These are phyloP conservation scores for Steinernema hermaphroditum DNA, from an alignment of 2,888 invertebrate species.

Conservation along the genomic window DNA sequence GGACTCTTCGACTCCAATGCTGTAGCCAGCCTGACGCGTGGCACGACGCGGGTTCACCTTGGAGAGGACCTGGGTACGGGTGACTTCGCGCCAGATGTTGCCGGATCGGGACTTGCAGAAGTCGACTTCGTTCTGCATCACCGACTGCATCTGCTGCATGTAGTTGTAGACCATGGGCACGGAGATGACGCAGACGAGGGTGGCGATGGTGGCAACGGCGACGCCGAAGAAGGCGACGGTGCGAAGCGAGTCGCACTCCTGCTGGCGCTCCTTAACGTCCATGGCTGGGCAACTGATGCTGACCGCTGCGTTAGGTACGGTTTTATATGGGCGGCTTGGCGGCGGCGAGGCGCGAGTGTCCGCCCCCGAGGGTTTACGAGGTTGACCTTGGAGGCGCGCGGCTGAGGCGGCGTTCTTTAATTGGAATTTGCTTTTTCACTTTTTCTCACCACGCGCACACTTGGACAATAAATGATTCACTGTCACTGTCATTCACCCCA, in stretches of 20 bases:
- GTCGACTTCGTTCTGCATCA: slow-evolving; percentile 59
- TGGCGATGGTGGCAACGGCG: slow-evolving; percentile 58
- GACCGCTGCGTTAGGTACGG: too few species aligned
- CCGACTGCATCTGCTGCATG: slow-evolving; percentile 58
- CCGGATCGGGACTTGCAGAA: slow-evolving; percentile 60
- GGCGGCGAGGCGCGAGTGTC: background rate
- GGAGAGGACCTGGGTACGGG: slow-evolving; percentile 56
- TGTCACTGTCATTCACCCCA: background rate
- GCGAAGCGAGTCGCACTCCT: slow-evolving; percentile 52
- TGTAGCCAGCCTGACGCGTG: slow-evolving; percentile 35
- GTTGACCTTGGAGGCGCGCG: background rate
- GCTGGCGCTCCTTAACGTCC: slow-evolving; percentile 7
- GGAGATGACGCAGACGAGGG: slow-evolving; percentile 57
- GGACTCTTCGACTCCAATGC: slow-evolving; percentile 15
- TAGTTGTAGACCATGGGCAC: slow-evolving; percentile 64
- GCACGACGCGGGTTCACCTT: slow-evolving; percentile 36
- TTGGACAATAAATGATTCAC: slow-evolving; percentile 10
- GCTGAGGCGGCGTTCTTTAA: slow-evolving; percentile 3
- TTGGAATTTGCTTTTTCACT: slow-evolving; percentile 8
- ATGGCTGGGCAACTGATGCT: background rate
- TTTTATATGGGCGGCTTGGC: background rate
- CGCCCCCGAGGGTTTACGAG: slow-evolving; percentile 14
- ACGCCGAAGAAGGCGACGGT: slow-evolving; percentile 61
- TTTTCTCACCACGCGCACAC: background rate
- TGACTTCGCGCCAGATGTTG: slow-evolving; percentile 60